Evolutionary conservation across 2,888 invertebrate genomes (phyloP).

Genomic region (Melanotus villosus): DNA sequence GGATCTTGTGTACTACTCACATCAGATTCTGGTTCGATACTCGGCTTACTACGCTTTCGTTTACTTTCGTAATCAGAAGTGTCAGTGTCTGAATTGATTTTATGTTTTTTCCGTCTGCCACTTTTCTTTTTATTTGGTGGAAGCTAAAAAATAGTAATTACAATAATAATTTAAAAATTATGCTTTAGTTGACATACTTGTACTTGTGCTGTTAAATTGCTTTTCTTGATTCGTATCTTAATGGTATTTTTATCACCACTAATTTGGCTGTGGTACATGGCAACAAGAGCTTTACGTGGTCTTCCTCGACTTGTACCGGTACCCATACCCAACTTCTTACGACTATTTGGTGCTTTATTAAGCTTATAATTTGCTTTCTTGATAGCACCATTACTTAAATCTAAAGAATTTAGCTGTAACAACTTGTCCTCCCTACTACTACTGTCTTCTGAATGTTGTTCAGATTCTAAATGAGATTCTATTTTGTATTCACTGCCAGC

Average conservation of each 20-base stretch:
- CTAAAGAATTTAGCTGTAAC: constrained; percentile 36
- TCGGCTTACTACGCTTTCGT: constrained; percentile 59
- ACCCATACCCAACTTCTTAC: constrained; percentile 56
- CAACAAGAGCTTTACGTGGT: constrained; percentile 69
- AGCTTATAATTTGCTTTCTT: constrained; percentile 48
- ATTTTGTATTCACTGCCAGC: constrained; percentile 25
- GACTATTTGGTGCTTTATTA: constrained; percentile 46
- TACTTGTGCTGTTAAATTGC: constrained; percentile 66
- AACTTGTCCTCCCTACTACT: constrained; percentile 6
- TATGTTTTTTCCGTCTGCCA: constrained; percentile 66
- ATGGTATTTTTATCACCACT: constrained; percentile 78
- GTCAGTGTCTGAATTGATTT: constrained; percentile 69
- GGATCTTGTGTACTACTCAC: constrained; percentile 62
- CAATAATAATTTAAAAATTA: not conserved
- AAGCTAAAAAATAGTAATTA: constrained; percentile 52
- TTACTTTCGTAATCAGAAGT: constrained; percentile 70
- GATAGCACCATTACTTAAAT: constrained; percentile 59
- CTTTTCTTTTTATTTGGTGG: constrained; percentile 66
- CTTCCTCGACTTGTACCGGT: constrained; percentile 62
- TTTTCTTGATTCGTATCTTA: constrained; percentile 80
- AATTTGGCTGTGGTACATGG: constrained; percentile 75
- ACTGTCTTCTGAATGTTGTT: constrained; percentile 1
- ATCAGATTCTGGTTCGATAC: constrained; percentile 54
- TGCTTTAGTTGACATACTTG: constrained; percentile 50
- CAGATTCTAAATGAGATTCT: constrained; percentile 32